A percentile compares a stretch with the other conserved stretches of the same genome.
phyloP scores from a whole-genome alignment of 2,888 invertebrate genomes.

The Stomorhina lunata region DNA sequence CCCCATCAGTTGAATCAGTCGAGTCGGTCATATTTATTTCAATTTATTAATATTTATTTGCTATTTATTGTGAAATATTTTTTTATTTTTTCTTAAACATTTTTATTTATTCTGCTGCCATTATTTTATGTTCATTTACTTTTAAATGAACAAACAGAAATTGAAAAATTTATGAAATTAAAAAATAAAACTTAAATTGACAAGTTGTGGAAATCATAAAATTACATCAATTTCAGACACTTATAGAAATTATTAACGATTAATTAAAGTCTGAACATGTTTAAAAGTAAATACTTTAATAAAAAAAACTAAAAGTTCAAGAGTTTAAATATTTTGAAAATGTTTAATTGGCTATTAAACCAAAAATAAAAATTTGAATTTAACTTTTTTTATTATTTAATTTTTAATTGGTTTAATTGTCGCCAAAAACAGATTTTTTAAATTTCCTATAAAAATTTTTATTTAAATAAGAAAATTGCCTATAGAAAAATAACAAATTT shows the following conservation, averaged over 20 bases:
- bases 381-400: no score
- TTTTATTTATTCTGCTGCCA: background rate
- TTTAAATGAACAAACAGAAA: slow-evolving; percentile 36
- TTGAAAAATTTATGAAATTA: background rate
- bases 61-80: slow-evolving; percentile 31
- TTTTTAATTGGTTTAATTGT: no score
- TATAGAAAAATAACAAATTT: no score
- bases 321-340: no score
- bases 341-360: no score
- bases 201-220: slow-evolving; percentile 27
- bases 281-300: no score
- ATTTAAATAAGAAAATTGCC: no score
- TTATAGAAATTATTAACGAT: background rate
- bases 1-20: no score
- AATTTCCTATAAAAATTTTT: no score
- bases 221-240: slow-evolving; percentile 13
- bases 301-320: no score
- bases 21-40: slow-evolving; percentile 14
- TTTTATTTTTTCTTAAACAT: background rate
- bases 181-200: background rate
- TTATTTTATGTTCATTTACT: slow-evolving; percentile 34
- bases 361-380: no score
- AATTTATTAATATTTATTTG: slow-evolving; percentile 50
- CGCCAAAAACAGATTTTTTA: no score
- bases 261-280: background rate